phyloP scores from a whole-genome alignment of 2,797 vertebrate genomes.

The Euthynnus affinis region DNA sequence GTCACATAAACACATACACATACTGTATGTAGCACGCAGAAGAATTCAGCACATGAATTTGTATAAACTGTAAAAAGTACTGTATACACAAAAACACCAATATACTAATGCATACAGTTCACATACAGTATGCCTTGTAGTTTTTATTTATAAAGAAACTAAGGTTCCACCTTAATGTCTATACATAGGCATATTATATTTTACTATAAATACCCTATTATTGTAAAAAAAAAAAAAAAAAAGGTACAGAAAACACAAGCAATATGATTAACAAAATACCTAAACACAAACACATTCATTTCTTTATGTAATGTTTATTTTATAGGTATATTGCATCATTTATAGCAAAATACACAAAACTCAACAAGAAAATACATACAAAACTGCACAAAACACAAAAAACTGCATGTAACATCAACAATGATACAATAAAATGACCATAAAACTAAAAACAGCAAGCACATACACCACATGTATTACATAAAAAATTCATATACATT shows the following conservation, averaged over 20 bases:
- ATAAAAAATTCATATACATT: not conserved
- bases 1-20: conserved; percentile 4
- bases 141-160: not conserved
- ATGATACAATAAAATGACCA: no score
- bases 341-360: not conserved
- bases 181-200: not conserved
- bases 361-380: no score
- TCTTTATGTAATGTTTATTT: not conserved
- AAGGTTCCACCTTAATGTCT: not conserved
- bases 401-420: no score
- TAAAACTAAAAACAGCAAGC: no score
- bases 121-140: not conserved
- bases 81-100: not conserved
- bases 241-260: not conserved
- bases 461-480: not conserved
- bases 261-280: not conserved
- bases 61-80: not conserved
- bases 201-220: not conserved
- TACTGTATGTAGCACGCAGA: conserved; percentile 15
- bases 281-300: not conserved
- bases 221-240: not conserved
- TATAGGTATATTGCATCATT: not conserved
- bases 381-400: no score
- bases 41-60: conserved; percentile 2
- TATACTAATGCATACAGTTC: not conserved